Evolutionary conservation across 2,888 invertebrate species (phyloP), one percentile per base, ranked within the genome.

Genomic region (Aproaerema taeniolella): DNA sequence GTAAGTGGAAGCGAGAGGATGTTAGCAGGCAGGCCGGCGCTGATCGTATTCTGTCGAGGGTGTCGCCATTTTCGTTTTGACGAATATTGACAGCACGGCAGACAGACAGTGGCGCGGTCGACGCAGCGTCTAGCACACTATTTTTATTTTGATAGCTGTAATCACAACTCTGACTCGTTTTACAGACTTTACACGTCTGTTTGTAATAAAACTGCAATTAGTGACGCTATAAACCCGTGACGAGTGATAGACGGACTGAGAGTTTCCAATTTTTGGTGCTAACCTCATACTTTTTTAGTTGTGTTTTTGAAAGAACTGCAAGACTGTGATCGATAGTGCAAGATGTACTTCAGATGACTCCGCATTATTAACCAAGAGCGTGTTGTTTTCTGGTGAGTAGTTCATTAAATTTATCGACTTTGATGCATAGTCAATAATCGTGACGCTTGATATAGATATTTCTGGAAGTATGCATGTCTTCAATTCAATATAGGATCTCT

Each of bases 41-140:
- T 81, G 82, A 85, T 81, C 85, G 83, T 82, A 78, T 80, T 81
- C 81, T 71, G 82, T 81, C 81, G 85, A 83, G 83, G 89, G 90
- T 89, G 90, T 90, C 90, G 90, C 90, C 90, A 90, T 90, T 89
- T 90, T 90, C 89, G 71, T 83, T 88, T 90, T 90, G 90, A 90
- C 90, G 90, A 90, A 90, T 90, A 90, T 90, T 90, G 90, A 90
- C 90, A 90, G 89, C 89, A 67, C 72, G 73, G 79, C 83, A 85
- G 85, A 83, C 83, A 85, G 83, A 83, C 83, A 82, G 83, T 70
- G 75, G 78, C 80, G 81, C 82, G 81, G 75, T 75, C 77, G 85
- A 83, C 82, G 71, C 74, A 76, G 78, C 82, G 82, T 85, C 83
- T 83, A 67, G 70, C 61, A 61, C 64, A 75, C 69, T 82, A 83